Percentiles rank a stretch among this genome's conserved stretches.
Conservation (phyloP, 2,888 invertebrate genomes). For the Clostera curtula region DNA sequence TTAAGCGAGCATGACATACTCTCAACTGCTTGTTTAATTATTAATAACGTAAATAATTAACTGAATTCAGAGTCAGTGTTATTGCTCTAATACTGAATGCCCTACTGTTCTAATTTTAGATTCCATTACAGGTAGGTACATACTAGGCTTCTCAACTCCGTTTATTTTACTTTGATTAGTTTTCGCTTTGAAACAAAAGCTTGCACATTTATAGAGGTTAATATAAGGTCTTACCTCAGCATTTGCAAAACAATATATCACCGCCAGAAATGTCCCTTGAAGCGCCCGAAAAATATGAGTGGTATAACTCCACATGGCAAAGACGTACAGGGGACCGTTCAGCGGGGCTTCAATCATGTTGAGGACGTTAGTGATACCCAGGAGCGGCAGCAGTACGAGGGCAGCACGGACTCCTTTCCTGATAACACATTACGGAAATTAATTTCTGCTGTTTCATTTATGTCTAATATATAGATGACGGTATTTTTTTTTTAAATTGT, state of each 20-base stretch:
- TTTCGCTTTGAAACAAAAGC: too few relatives aligned
- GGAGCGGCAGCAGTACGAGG: conserved; percentile 83
- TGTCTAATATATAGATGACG: too few relatives aligned
- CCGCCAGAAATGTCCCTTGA: conserved; percentile 87
- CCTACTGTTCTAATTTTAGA: too few relatives aligned
- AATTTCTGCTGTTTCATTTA: neutral
- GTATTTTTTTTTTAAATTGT: too few relatives aligned
- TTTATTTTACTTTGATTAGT: too few relatives aligned
- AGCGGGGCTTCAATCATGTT: conserved; percentile 82
- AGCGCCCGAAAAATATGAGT: conserved; percentile 89
- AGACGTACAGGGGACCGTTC: conserved; percentile 79
- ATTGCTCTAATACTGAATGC: too few relatives aligned
- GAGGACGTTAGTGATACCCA: conserved; percentile 87
- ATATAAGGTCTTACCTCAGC: conserved; percentile 78
- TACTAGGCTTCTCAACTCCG: too few relatives aligned
- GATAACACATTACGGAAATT: conserved; percentile 4
- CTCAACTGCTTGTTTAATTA: too few relatives aligned
- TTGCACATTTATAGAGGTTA: conserved; percentile 7
- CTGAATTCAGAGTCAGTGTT: too few relatives aligned
- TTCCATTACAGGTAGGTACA: too few relatives aligned
- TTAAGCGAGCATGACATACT: too few relatives aligned
- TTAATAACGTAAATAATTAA: too few relatives aligned
- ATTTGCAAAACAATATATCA: conserved; percentile 88
- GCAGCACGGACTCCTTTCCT: conserved; percentile 90
- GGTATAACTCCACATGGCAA: conserved; percentile 85